These are phyloP conservation scores for Nyleta sp. DNA, from an alignment of 2,888 invertebrate genomes.

Conservation along the genomic window DNA sequence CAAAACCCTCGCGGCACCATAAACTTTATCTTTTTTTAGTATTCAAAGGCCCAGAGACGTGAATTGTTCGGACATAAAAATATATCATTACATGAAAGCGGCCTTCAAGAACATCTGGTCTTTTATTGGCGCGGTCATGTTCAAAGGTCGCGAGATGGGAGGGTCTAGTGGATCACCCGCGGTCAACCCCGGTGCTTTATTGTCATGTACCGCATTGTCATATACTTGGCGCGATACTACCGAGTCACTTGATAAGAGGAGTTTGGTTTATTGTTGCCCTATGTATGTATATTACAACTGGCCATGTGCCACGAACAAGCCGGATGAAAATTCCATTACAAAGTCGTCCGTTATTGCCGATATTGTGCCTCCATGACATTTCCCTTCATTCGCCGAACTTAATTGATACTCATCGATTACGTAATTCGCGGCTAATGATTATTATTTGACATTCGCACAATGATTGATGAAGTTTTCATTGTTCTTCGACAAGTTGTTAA, in stretches of 20 bases:
- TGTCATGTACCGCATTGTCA: constrained; percentile 51
- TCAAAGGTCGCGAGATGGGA: constrained; percentile 11
- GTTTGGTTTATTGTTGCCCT: constrained; percentile 51
- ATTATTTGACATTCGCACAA: constrained; percentile 10
- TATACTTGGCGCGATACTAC: constrained; percentile 50
- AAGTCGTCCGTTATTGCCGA: constrained; percentile 54
- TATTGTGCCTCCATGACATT: constrained; percentile 46
- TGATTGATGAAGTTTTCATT: constrained; percentile 27
- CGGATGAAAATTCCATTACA: constrained; percentile 59
- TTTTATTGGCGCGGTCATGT: constrained; percentile 35
- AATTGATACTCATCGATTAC: constrained; percentile 50
- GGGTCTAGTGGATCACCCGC: constrained; percentile 13
- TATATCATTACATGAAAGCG: constrained; percentile 40
- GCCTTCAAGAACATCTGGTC: constrained; percentile 43
- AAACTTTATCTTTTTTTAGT: constrained; percentile 44
- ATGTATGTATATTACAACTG: constrained; percentile 55
- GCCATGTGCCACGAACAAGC: constrained; percentile 47
- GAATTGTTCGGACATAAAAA: constrained; percentile 41
- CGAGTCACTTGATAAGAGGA: constrained; percentile 52
- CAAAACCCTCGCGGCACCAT: constrained; percentile 6
- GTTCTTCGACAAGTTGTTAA: neutral
- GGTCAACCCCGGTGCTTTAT: constrained; percentile 49
- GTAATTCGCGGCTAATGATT: constrained; percentile 36
- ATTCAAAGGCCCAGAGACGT: constrained; percentile 22
- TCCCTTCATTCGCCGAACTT: constrained; percentile 31